Percentiles rank a stretch among this genome's conserved stretches.
phyloP scores from a whole-genome alignment of 2,888 invertebrate genomes.

The Adelognathus sp. region DNA sequence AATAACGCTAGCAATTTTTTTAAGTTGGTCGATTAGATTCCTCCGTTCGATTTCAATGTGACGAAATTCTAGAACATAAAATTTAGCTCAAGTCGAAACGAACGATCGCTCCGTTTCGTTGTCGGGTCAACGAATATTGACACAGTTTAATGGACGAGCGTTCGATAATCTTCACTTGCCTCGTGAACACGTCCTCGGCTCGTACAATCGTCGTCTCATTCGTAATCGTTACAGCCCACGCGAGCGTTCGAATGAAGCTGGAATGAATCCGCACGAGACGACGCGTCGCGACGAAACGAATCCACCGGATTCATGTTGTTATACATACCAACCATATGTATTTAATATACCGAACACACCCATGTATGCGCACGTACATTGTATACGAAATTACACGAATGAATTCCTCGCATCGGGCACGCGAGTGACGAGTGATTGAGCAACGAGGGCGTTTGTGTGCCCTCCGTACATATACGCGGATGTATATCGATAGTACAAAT shows the following conservation, averaged over 20 bases:
- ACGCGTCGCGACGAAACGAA: constrained; percentile 19
- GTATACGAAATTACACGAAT: constrained; percentile 38
- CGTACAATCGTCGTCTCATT: constrained; percentile 9
- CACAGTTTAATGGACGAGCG: constrained; percentile 28
- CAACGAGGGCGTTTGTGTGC: constrained; percentile 31
- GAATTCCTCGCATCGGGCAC: constrained; percentile 45
- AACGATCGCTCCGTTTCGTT: not conserved
- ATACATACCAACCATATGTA: constrained; percentile 15
- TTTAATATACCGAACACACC: not conserved
- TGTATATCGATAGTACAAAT: not conserved
- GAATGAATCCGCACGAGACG: constrained; percentile 38
- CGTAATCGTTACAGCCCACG: constrained; percentile 31
- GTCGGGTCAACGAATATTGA: constrained; percentile 52
- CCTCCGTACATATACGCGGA: not conserved
- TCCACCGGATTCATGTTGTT: constrained; percentile 9
- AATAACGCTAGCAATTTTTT: not conserved
- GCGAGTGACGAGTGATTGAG: constrained; percentile 44
- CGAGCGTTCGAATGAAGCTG: constrained; percentile 21
- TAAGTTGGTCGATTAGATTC: not conserved
- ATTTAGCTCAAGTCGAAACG: not conserved
- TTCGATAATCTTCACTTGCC: constrained; percentile 36
- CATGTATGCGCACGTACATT: constrained; percentile 6
- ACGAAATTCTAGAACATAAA: not conserved
- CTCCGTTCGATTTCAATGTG: not conserved
- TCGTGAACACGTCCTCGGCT: constrained; percentile 10